Percentiles rank a stretch among this genome's conserved stretches.
Evolutionary conservation across 2,113 vertebrate genomes (phyloP).

Genomic region (Trichechus manatus): DNA sequence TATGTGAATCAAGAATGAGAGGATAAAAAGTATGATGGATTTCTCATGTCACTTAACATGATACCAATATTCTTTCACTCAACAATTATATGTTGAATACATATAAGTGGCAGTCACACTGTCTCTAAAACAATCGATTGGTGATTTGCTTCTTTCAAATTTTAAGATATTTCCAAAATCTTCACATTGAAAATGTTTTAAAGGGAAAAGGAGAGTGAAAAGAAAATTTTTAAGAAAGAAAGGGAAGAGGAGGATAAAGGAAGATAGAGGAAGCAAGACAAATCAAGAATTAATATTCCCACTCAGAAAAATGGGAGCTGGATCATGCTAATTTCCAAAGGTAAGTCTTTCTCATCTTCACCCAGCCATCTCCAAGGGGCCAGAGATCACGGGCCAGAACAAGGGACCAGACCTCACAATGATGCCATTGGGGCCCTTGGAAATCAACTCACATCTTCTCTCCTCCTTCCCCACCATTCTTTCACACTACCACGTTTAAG

Average conservation of each 20-base stretch:
- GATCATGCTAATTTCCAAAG: neutral
- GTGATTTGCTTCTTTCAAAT: neutral
- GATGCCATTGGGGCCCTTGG: neutral
- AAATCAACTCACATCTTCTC: neutral
- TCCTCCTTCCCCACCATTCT: neutral
- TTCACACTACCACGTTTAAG: neutral
- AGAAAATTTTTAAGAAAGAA: neutral
- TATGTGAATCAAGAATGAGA: neutral
- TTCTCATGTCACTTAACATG: neutral
- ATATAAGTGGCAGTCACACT: neutral
- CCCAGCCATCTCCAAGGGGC: neutral
- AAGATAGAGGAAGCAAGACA: neutral
- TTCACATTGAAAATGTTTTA: neutral
- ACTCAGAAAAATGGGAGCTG: neutral
- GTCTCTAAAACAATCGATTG: neutral
- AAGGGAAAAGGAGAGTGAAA: neutral
- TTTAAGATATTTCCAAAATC: neutral
- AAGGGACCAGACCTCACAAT: accelerated
- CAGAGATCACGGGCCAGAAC: neutral
- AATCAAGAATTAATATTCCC: neutral
- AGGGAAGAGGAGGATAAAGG: neutral
- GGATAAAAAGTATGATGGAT: neutral
- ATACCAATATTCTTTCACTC: conserved; percentile 23
- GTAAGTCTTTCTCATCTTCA: neutral
- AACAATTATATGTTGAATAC: neutral